Evolutionary conservation across 2,888 invertebrate genomes (phyloP).

Genomic region (Theretra japonica): DNA sequence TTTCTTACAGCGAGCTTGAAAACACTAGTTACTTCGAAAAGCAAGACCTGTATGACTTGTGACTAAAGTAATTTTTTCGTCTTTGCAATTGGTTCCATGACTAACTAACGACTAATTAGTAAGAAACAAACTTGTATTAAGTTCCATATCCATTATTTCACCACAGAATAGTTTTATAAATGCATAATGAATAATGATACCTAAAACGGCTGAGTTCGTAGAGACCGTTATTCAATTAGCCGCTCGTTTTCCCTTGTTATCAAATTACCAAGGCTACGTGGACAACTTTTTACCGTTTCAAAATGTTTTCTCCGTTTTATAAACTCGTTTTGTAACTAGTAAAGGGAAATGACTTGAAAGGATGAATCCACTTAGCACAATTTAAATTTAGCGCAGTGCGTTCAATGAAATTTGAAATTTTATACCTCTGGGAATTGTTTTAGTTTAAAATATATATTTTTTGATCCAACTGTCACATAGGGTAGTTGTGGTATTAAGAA

Average conservation of each 20-base stretch:
- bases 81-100: no score
- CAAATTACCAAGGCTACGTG: conserved; percentile 31
- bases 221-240: conserved; percentile 33
- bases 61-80: no score
- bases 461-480: no score
- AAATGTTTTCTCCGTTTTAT: conserved; percentile 25
- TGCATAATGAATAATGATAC: not conserved
- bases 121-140: not conserved
- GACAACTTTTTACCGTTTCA: conserved; percentile 12
- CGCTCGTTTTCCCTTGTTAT: conserved; percentile 31
- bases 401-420: not conserved
- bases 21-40: no score
- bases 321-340: conserved; percentile 21
- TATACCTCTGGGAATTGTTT: no score
- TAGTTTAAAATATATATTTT: no score
- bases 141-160: not conserved
- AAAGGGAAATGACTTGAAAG: conserved; percentile 2
- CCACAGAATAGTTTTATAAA: conserved; percentile 7
- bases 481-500: no score
- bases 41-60: no score
- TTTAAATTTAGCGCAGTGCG: not conserved
- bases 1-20: no score
- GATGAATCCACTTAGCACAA: conserved; percentile 5
- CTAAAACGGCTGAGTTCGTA: conserved; percentile 14
- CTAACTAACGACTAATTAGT: not conserved